phyloP scores from a whole-genome alignment of 23 tunicate species.

The Ciona savignyi region DNA sequence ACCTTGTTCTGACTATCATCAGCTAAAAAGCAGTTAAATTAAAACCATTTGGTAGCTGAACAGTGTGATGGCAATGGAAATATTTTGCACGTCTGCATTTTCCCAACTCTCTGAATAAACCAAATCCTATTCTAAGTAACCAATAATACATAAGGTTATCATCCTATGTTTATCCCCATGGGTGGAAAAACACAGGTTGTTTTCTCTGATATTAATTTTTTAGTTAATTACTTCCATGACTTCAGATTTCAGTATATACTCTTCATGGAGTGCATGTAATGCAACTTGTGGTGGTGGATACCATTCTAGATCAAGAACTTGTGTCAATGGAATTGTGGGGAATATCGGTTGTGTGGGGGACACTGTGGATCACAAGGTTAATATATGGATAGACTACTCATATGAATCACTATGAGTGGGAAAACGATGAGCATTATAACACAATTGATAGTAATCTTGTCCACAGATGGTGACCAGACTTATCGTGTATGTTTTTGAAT shows the following conservation, averaged over 20 bases:
- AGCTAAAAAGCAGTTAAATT: too few species aligned
- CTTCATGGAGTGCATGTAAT: not conserved
- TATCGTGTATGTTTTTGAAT: too few species aligned
- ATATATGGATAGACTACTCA: too few species aligned
- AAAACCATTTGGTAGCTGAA: too few species aligned
- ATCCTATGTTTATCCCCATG: not conserved
- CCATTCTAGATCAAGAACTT: not conserved
- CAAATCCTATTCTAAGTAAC: not conserved
- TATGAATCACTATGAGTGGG: too few species aligned
- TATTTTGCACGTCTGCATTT: too few species aligned
- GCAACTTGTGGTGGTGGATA: not conserved
- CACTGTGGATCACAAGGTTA: not conserved
- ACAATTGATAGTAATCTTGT: too few species aligned
- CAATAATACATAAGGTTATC: not conserved
- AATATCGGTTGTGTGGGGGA: not conserved
- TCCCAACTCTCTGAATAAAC: not conserved
- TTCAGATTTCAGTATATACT: not conserved
- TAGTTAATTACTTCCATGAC: not conserved
- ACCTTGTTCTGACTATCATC: too few species aligned
- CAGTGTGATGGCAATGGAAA: too few species aligned
- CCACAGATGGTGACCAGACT: too few species aligned
- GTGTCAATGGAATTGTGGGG: not conserved
- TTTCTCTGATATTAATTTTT: not conserved
- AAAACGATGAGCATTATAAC: too few species aligned
- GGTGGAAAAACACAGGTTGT: not conserved